Evolutionary conservation across 2,797 vertebrate genomes (phyloP).

Genomic region (Dendrocincla fuliginosa): DNA sequence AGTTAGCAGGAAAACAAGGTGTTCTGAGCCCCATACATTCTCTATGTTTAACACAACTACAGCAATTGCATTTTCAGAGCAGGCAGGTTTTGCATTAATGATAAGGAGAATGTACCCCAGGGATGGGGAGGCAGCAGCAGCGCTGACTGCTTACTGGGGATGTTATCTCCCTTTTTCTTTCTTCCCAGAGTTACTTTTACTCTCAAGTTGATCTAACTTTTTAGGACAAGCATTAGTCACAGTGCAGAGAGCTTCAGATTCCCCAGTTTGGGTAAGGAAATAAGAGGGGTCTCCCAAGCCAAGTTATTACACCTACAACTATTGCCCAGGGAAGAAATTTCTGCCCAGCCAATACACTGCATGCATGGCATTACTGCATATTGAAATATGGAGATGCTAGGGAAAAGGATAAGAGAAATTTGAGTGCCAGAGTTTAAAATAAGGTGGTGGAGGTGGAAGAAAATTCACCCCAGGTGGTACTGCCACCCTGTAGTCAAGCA

Average conservation of each 20-base stretch:
- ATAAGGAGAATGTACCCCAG: not conserved
- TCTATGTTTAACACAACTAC: not conserved
- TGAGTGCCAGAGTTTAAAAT: not conserved
- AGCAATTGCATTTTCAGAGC: not conserved
- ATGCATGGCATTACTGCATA: not conserved
- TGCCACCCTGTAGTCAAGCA: not conserved
- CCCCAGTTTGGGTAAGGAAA: not conserved
- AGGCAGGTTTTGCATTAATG: not conserved
- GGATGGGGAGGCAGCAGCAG: not conserved
- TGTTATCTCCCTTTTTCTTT: not conserved
- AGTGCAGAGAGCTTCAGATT: not conserved
- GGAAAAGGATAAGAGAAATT: not conserved
- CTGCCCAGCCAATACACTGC: not conserved
- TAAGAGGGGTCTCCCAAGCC: not conserved
- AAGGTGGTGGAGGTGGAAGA: not conserved
- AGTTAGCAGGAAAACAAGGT: not conserved
- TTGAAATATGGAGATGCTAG: rapidly evolving
- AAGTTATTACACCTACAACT: not conserved
- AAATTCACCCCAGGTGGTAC: not conserved
- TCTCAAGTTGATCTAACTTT: not conserved
- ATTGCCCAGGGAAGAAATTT: not conserved
- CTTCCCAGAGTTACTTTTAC: not conserved
- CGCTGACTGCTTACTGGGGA: not conserved
- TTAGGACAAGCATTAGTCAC: not conserved
- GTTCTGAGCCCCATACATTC: not conserved